Base-by-base conservation (phyloP, 2,888 invertebrate genomes). In the Chalcosyrphus nemorum region DNA sequence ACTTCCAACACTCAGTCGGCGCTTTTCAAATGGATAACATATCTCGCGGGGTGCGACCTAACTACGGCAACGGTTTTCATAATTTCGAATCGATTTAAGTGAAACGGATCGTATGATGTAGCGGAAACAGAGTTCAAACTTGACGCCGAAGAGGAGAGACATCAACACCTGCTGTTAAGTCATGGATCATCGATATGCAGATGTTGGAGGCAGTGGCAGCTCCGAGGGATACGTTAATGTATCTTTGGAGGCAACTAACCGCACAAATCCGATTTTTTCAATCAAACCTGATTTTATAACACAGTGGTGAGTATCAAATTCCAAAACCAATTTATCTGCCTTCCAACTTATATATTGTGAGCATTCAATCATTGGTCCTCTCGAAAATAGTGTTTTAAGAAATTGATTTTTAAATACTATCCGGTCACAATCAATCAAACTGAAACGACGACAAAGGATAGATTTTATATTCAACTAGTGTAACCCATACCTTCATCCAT, bases 231-330 rank as follows among this genome's bases (percentile, higher is more conserved):
- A 86, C 65, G 87, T 92, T 76, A 90, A 91, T 85, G 92, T 91
- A 87, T 90, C 90, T 88, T 90, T 92, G 86, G 94, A 94, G 88
- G 92, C 92, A 89, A 90, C 89, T 89, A 95, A 95, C 91, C 92
- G 94, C 87, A 93, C 94, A 75, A 95, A 95, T 76, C 94, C 95
- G 63, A 94, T 96, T 87, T 96, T 94, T 90, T 94, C 95, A 84
- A 95, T 96, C 86, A 95, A 95, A 88, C 94, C 94, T 59, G 95
- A 94, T 88, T 96, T 95, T 91, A 95, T 96, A 87, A 94, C 94
- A 77, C 95, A 95, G 92, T 96, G 96, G 96, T 95, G 90, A 93
- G 95, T 92, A n/a, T n/a, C n/a, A n/a, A n/a, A n/a, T n/a, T n/a
- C n/a, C n/a, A n/a, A n/a, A n/a, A n/a, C n/a, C n/a, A n/a, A n/a